These are phyloP conservation scores for Poeciliopsis prolifica DNA, from an alignment of 2,113 vertebrate genomes.

Conservation along the genomic window DNA sequence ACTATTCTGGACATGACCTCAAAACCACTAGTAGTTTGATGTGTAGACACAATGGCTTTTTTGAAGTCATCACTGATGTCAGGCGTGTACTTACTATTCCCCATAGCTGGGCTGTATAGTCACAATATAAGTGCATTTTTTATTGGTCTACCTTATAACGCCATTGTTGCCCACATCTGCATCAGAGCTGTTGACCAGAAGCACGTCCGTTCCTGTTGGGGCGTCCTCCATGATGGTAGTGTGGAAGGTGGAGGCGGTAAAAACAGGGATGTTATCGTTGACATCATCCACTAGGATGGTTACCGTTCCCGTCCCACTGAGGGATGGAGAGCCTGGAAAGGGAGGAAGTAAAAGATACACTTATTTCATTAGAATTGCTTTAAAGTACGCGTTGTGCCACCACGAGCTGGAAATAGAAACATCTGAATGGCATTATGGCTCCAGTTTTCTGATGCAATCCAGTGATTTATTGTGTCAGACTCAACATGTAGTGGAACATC, in stretches of 20 bases:
- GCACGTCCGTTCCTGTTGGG: conserved; percentile 90
- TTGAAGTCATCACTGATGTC: not conserved
- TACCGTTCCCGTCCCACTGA: conserved; percentile 93
- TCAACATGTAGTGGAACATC: conserved; percentile 25
- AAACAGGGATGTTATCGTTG: conserved; percentile 92
- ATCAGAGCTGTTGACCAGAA: conserved; percentile 92
- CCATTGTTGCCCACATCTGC: conserved; percentile 89
- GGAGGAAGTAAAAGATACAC: conserved; percentile 3
- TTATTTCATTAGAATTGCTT: not conserved
- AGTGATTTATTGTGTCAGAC: conserved; percentile 31
- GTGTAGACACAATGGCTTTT: too few relatives aligned
- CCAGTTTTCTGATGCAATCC: conserved; percentile 6
- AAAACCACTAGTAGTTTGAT: too few relatives aligned
- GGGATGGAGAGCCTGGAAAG: conserved; percentile 84
- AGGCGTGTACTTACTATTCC: not conserved
- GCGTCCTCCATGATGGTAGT: conserved; percentile 89
- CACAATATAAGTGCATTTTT: not conserved
- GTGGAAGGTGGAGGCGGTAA: conserved; percentile 85
- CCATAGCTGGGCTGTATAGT: not conserved
- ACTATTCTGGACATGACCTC: too few relatives aligned
- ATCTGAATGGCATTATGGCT: conserved; percentile 18
- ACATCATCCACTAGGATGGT: conserved; percentile 89
- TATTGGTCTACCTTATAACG: conserved; percentile 88
- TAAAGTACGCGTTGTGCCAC: not conserved
- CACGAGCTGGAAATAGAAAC: not conserved